Evolutionary conservation across 2,113 vertebrate species (phyloP).

Genomic region (Galemys pyrenaicus): DNA sequence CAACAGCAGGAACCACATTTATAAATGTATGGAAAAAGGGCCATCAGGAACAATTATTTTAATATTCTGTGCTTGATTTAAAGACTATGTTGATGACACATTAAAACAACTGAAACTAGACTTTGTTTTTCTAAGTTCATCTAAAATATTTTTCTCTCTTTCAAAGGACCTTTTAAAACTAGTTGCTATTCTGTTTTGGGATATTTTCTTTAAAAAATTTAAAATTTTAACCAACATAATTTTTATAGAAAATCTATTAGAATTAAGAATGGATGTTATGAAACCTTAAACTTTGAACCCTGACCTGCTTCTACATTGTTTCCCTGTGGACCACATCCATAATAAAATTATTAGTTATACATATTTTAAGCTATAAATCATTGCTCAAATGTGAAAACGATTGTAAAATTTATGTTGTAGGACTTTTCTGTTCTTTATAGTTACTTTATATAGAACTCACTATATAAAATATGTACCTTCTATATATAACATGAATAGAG

Average conservation of each 20-base stretch:
- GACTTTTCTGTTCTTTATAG: not conserved
- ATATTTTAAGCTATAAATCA: not conserved
- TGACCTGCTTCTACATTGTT: not conserved
- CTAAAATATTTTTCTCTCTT: not conserved
- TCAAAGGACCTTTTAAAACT: not conserved
- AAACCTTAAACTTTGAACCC: not conserved
- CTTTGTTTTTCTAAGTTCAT: not conserved
- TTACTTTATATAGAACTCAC: not conserved
- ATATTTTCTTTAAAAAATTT: conserved; percentile 14
- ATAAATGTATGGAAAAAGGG: not conserved
- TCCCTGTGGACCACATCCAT: not conserved
- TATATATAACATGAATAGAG: not conserved
- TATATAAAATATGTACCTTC: not conserved
- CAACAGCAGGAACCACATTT: not conserved
- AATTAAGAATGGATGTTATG: not conserved
- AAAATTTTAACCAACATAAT: not conserved
- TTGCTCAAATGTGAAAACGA: not conserved
- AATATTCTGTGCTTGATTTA: not conserved
- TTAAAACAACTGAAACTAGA: not conserved
- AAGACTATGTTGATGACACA: not conserved
- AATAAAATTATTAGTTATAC: not conserved
- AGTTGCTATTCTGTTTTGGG: not conserved
- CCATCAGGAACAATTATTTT: not conserved
- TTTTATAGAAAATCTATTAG: not conserved
- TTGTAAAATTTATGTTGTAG: not conserved